phyloP scores from a whole-genome alignment of 2,113 vertebrate genomes.

The Nicator chloris region DNA sequence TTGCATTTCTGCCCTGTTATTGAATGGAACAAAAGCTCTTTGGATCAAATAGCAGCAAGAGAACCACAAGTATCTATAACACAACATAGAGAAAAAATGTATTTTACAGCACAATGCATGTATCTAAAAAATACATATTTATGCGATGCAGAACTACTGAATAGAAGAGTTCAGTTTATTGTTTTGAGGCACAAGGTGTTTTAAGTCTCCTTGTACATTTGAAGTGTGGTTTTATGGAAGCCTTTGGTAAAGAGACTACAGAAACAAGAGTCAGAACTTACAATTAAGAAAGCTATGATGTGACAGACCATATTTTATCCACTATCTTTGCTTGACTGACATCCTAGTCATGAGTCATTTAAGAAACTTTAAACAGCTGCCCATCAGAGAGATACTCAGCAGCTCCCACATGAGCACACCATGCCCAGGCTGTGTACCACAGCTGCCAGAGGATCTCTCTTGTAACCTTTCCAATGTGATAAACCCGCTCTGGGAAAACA shows the following conservation, averaged over 20 bases:
- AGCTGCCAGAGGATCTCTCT: not conserved
- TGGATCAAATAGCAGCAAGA: not conserved
- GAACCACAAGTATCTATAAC: not conserved
- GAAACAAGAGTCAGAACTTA: not conserved
- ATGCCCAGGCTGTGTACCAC: fast-evolving
- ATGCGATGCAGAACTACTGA: not conserved
- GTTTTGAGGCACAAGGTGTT: not conserved
- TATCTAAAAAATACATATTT: not conserved
- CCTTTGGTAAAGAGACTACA: not conserved
- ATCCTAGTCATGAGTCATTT: not conserved
- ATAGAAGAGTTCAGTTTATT: not conserved
- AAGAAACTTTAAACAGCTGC: not conserved
- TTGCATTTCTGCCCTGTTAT: not conserved
- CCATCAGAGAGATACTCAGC: not conserved
- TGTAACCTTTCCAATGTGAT: not conserved
- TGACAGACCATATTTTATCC: not conserved
- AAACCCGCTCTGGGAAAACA: not conserved
- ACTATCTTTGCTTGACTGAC: not conserved
- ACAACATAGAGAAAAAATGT: not conserved
- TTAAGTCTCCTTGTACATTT: not conserved
- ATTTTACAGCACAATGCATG: not conserved
- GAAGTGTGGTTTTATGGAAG: not conserved
- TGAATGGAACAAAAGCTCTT: not conserved
- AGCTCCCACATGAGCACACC: not conserved
- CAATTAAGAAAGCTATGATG: not conserved